phyloP scores from a whole-genome alignment of 2,113 vertebrate species.

The Catharus minimus region DNA sequence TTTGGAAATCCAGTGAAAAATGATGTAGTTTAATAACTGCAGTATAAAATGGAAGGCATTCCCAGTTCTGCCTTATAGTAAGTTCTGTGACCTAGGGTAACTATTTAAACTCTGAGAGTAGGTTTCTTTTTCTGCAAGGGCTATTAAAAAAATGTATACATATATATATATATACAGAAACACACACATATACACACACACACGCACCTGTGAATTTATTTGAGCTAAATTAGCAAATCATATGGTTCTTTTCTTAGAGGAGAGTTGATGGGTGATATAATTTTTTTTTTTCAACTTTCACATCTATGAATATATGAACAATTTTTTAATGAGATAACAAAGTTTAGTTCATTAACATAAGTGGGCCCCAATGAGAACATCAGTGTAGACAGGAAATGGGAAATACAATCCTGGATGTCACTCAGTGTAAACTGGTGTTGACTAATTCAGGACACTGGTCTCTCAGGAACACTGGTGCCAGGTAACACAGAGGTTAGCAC shows the following conservation, averaged over 20 bases:
- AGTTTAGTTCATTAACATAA: not conserved
- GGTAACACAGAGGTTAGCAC: not conserved
- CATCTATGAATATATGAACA: not conserved
- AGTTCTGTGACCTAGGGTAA: not conserved
- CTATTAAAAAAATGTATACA: not conserved
- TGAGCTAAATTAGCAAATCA: not conserved
- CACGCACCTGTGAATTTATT: not conserved
- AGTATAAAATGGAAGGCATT: not conserved
- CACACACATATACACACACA: too few species aligned
- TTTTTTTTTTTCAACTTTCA: not conserved
- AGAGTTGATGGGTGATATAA: accelerated
- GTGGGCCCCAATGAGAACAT: not conserved
- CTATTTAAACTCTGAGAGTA: not conserved
- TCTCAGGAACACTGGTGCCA: not conserved
- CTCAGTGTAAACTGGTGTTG: not conserved
- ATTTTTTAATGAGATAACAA: not conserved
- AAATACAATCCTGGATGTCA: not conserved
- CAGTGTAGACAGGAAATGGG: not conserved
- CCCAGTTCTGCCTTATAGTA: not conserved
- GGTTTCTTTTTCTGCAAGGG: not conserved
- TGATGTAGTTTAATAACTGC: not conserved
- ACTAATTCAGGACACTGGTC: not conserved
- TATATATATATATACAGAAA: not conserved
- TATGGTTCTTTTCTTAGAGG: not conserved
- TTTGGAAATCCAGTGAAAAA: not conserved